Base-by-base conservation (phyloP, 1,140 invertebrate species). In the Sesamia nonagrioides region DNA sequence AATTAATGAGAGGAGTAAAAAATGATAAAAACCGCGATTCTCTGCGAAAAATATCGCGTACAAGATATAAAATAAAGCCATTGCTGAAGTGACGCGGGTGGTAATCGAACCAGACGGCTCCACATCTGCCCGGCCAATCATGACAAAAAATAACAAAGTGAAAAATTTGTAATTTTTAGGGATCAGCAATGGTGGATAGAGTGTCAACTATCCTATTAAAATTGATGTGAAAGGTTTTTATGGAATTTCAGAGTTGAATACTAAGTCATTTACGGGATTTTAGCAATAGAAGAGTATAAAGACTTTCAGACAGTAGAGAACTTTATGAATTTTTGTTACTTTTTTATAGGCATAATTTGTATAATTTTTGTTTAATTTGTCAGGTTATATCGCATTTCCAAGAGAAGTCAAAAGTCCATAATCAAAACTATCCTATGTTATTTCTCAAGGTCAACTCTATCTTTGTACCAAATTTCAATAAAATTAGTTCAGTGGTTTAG, bases 11-110 rank as follows among this genome's bases (percentile, higher is more conserved):
- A 81, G 35, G 72, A 85, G 37, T 82, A 82, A 83, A 84, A 60
- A 81, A 77, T n/a, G 21, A 77, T 68, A 71, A 71, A 72, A 68
- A 68, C 63, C 42, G 9, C 63, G 63, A 5, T 68, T 68, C 63
- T 11, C 50, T 54, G 80, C 80, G 84, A 81, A 87, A 86, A 88
- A 86, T 88, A 89, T 90, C 84, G 75, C 80, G 79, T 71, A 88
- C 81, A 81, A 84, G 81, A 84, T 83, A 84, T 85, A 82, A 88
- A 85, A 90, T 90, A 88, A 90, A 90, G 89, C 89, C 80, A 82
- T 91, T 76, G 75, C 66, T 78, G 54, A 86, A 82, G 61, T 89
- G 89, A 89, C 88, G 84, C 81, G 77, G 60, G 18, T 74, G 76
- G 84, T 89, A 86, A 90, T 88, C 84, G 89, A 88, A 87, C 80